phyloP scores from a whole-genome alignment of 2,888 invertebrate species.

The Drosophila maculinotata region DNA sequence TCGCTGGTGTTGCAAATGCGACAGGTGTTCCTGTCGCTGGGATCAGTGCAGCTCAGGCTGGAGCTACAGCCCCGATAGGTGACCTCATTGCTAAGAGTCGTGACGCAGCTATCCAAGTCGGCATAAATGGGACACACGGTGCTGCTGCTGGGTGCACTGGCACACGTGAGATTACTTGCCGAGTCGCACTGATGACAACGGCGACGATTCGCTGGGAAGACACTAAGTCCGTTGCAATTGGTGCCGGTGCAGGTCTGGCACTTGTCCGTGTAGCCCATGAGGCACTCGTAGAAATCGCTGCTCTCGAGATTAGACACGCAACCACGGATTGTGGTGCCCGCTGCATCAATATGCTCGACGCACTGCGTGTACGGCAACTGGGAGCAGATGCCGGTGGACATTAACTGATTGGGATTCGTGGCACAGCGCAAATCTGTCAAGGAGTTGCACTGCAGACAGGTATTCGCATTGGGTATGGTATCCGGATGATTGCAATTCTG shows the following conservation, averaged over 20 bases:
- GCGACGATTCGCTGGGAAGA: constrained; percentile 71
- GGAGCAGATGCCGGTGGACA: constrained; percentile 54
- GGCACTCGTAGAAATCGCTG: constrained; percentile 70
- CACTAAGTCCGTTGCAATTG: constrained; percentile 74
- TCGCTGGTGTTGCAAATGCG: constrained; percentile 63
- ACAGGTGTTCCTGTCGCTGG: constrained; percentile 66
- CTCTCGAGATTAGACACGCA: constrained; percentile 66
- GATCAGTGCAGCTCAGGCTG: constrained; percentile 67
- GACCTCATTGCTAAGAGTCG: constrained; percentile 59
- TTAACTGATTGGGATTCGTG: constrained; percentile 79
- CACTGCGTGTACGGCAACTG: constrained; percentile 78
- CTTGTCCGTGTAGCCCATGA: constrained; percentile 52
- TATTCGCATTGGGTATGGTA: constrained; percentile 48
- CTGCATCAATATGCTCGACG: constrained; percentile 69
- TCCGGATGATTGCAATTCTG: constrained; percentile 71
- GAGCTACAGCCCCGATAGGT: constrained; percentile 81
- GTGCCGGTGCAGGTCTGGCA: constrained; percentile 72
- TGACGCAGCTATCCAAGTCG: constrained; percentile 72
- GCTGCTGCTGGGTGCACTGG: constrained; percentile 65
- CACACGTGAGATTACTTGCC: constrained; percentile 53
- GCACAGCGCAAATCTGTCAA: constrained; percentile 74
- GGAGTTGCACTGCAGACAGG: constrained; percentile 77
- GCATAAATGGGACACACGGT: constrained; percentile 72
- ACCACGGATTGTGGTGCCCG: constrained; percentile 75
- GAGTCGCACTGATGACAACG: constrained; percentile 82